Percentiles rank a stretch among this genome's conserved stretches.
These are phyloP conservation scores for Sinotaia quadrata DNA, from an alignment of 2,888 invertebrate species.

Conservation along the genomic window DNA sequence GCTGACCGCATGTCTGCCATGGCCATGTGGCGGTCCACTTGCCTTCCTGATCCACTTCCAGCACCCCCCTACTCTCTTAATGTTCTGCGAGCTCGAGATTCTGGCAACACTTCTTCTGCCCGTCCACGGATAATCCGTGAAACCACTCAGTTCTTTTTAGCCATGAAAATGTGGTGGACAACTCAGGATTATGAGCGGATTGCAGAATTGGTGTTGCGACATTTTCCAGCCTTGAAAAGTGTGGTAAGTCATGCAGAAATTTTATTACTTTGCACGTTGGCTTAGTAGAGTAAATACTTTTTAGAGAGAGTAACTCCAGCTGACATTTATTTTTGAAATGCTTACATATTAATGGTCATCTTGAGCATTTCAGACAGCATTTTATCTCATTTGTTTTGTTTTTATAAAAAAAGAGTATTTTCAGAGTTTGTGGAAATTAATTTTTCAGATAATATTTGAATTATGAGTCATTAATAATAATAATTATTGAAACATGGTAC, in stretches of 20 bases:
- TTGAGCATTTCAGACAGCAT: too few relatives aligned
- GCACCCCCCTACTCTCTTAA: conserved; percentile 38
- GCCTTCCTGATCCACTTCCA: conserved; percentile 41
- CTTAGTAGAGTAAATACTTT: not conserved
- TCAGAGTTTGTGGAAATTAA: too few relatives aligned
- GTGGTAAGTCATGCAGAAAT: conserved; percentile 37
- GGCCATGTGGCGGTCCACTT: conserved; percentile 41
- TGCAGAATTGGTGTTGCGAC: conserved; percentile 39
- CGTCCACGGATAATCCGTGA: conserved; percentile 41
- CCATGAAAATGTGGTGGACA: conserved; percentile 41
- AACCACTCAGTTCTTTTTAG: conserved; percentile 40
- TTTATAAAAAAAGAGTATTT: too few relatives aligned
- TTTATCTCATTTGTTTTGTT: too few relatives aligned
- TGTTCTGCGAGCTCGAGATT: conserved; percentile 36
- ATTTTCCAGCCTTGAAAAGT: conserved; percentile 37
- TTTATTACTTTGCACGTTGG: not conserved
- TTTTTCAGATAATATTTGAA: too few relatives aligned
- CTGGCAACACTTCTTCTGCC: conserved; percentile 38
- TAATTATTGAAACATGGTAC: too few relatives aligned
- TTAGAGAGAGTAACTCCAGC: too few relatives aligned
- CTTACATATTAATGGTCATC: not conserved
- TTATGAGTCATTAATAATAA: too few relatives aligned
- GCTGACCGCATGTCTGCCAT: conserved; percentile 40
- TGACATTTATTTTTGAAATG: not conserved
- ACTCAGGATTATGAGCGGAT: conserved; percentile 40